These are phyloP conservation scores for Caloenas nicobarica DNA, from an alignment of 2,113 vertebrate genomes.

Conservation along the genomic window DNA sequence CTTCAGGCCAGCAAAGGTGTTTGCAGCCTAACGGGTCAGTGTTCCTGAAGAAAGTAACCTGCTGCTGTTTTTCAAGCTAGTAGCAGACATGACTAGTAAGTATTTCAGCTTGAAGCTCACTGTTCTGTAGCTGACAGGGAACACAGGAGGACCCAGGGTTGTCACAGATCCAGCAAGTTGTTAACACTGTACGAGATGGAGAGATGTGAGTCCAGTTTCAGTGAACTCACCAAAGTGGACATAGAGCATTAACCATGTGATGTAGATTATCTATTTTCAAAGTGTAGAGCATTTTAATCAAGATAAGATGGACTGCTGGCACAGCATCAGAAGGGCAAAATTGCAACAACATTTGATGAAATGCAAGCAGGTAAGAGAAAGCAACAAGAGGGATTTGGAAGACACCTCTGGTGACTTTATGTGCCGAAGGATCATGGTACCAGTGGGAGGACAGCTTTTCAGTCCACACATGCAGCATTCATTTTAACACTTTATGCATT, in stretches of 20 bases:
- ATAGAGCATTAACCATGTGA: neutral
- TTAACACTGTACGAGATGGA: neutral
- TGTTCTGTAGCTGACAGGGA: neutral
- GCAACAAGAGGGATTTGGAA: neutral
- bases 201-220: neutral
- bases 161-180: neutral
- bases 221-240: neutral
- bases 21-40: neutral
- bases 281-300: neutral
- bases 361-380: conserved; percentile 34
- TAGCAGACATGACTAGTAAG: neutral
- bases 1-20: neutral
- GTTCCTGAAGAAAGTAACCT: neutral
- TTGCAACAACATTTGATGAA: conserved; percentile 32
- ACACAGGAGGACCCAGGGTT: neutral
- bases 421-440: neutral
- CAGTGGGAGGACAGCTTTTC: neutral
- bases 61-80: neutral
- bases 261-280: conserved; percentile 34
- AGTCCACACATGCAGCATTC: neutral
- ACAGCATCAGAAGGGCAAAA: conserved; percentile 28
- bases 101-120: neutral
- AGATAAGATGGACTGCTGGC: conserved; percentile 47
- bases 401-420: neutral
- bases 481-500: neutral